Conservation (phyloP, 1,140 invertebrate genomes). For the Aphis craccivora region DNA sequence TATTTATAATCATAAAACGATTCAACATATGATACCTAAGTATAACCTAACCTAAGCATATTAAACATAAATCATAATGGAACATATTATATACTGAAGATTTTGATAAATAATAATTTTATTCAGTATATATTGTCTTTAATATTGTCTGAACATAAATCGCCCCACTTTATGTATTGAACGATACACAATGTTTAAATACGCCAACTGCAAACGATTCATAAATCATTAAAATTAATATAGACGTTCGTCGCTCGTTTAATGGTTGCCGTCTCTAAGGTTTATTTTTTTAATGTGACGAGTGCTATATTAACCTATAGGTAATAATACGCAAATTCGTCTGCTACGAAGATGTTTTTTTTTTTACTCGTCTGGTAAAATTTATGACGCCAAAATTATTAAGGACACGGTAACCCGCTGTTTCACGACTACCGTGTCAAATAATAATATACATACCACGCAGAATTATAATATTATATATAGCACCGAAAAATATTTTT, state of each 20-base stretch:
- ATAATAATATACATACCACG: background rate
- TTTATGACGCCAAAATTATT: conserved; percentile 11
- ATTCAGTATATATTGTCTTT: background rate
- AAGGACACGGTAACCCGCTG: conserved; percentile 27
- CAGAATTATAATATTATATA: background rate
- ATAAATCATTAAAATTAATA: conserved; percentile 15
- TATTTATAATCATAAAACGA: background rate
- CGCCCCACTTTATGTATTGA: background rate
- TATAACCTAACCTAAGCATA: background rate
- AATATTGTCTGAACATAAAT: background rate
- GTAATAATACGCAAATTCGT: background rate
- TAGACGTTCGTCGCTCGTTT: background rate
- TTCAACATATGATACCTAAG: background rate
- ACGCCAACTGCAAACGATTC: background rate
- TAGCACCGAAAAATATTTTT: background rate
- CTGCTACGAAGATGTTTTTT: background rate
- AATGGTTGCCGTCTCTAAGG: background rate
- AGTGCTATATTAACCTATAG: conserved; percentile 21
- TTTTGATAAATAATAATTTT: conserved; percentile 20
- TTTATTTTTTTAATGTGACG: conserved; percentile 24
- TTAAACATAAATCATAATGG: background rate
- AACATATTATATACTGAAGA: background rate
- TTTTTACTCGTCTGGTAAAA: background rate
- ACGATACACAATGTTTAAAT: background rate
- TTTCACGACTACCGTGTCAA: conserved; percentile 42